Evolutionary conservation across 2,797 vertebrate species (phyloP).

Genomic region (Neopelma chrysocephalum): DNA sequence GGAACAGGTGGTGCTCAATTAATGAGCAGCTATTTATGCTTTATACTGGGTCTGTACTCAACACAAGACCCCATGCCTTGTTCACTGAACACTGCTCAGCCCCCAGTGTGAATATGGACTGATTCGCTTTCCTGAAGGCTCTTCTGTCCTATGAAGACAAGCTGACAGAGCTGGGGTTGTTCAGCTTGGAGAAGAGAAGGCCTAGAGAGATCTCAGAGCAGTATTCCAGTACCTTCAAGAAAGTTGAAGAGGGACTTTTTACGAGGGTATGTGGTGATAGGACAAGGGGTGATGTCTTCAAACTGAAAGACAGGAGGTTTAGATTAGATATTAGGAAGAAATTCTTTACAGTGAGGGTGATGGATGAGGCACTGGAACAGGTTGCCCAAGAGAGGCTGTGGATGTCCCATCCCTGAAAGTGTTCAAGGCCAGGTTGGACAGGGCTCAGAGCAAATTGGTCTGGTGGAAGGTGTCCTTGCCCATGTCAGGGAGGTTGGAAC

Average conservation of each 20-base stretch:
- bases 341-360: not conserved
- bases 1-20: not conserved
- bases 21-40: constrained; percentile 34
- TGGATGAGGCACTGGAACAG: not conserved
- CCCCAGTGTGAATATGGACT: not conserved
- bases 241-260: not conserved
- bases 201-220: not conserved
- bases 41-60: constrained; percentile 9
- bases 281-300: not conserved
- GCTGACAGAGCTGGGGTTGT: not conserved
- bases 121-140: not conserved
- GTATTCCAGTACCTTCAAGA: not conserved
- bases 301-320: not conserved
- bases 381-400: not conserved
- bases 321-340: not conserved
- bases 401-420: not conserved
- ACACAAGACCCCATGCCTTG: not conserved
- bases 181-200: not conserved
- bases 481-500: not conserved
- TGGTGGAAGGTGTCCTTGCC: not conserved
- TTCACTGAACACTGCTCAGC: not conserved
- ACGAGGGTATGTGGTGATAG: not conserved
- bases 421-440: not conserved
- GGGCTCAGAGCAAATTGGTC: not conserved
- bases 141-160: not conserved